Evolutionary conservation across 2,888 invertebrate species (phyloP).

Genomic region (Chloroclystis v-ata): DNA sequence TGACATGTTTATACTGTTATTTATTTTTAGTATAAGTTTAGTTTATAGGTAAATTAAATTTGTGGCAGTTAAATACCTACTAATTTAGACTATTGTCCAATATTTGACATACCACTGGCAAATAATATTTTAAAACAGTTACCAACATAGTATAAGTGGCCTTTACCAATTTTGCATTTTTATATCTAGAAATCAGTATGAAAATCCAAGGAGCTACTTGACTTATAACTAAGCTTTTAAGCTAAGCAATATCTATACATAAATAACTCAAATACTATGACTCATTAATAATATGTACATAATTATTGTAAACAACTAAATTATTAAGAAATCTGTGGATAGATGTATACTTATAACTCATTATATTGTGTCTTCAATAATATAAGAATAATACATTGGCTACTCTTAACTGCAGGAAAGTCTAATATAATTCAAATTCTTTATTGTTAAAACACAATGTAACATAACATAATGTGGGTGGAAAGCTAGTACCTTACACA

Average conservation of each 20-base stretch:
- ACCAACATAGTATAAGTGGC: constrained; percentile 32
- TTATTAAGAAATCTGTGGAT: too few relatives aligned
- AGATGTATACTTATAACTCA: too few relatives aligned
- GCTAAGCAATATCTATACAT: background rate
- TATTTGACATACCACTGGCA: constrained; percentile 3
- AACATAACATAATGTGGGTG: too few relatives aligned
- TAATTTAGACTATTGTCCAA: background rate
- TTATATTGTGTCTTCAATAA: too few relatives aligned
- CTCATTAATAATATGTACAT: too few relatives aligned
- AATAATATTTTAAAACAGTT: constrained; percentile 30
- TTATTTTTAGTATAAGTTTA: constrained; percentile 62
- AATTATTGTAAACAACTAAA: too few relatives aligned
- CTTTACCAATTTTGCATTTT: constrained; percentile 33
- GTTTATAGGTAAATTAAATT: constrained; percentile 35
- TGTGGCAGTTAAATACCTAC: background rate
- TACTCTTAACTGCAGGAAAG: too few relatives aligned
- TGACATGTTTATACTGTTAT: constrained; percentile 67
- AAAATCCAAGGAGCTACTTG: background rate
- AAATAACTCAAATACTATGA: too few relatives aligned
- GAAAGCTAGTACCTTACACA: too few relatives aligned
- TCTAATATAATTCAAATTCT: too few relatives aligned
- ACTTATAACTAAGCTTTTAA: background rate
- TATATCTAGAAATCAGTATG: constrained; percentile 21
- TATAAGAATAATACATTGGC: too few relatives aligned
- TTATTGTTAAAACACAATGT: too few relatives aligned